Conservation (phyloP, 2,113 vertebrate genomes). For the Galeopterus variegatus region DNA sequence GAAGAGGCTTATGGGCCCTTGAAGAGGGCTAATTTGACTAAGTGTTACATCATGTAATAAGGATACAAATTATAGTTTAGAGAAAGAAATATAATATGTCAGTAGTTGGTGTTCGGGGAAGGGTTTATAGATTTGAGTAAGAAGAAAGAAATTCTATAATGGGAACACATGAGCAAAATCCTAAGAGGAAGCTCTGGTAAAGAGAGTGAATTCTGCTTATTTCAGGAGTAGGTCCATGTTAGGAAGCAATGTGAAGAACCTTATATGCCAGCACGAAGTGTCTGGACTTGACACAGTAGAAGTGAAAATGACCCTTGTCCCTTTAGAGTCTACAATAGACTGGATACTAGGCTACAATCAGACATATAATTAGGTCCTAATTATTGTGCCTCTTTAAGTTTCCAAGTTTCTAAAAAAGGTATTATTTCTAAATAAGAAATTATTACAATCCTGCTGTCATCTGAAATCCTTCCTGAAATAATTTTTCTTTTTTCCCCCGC, state of each 20-base stretch:
- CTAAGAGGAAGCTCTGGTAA: neutral
- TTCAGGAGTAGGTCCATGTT: neutral
- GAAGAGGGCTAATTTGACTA: neutral
- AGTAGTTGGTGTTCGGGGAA: neutral
- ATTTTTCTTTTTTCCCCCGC: neutral
- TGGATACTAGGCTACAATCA: neutral
- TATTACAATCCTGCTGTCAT: neutral
- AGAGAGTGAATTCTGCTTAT: neutral
- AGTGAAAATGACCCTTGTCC: neutral
- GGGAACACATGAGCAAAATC: neutral
- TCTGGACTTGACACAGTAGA: neutral
- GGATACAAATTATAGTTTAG: neutral
- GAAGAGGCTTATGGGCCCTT: neutral
- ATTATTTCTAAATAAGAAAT: slow-evolving; percentile 35
- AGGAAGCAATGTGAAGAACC: neutral
- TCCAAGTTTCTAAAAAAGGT: slow-evolving; percentile 45
- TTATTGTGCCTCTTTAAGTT: neutral
- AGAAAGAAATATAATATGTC: neutral
- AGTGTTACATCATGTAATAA: neutral
- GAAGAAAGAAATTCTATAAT: neutral
- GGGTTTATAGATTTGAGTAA: neutral
- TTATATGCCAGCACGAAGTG: neutral
- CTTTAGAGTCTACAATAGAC: neutral
- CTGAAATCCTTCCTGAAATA: slow-evolving; percentile 55
- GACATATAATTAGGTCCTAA: neutral